A percentile compares a stretch with the other conserved stretches of the same genome.
These are phyloP conservation scores for Zoanthus sociatus DNA, from an alignment of 92 coral and sea anemone genomes.

Conservation along the genomic window DNA sequence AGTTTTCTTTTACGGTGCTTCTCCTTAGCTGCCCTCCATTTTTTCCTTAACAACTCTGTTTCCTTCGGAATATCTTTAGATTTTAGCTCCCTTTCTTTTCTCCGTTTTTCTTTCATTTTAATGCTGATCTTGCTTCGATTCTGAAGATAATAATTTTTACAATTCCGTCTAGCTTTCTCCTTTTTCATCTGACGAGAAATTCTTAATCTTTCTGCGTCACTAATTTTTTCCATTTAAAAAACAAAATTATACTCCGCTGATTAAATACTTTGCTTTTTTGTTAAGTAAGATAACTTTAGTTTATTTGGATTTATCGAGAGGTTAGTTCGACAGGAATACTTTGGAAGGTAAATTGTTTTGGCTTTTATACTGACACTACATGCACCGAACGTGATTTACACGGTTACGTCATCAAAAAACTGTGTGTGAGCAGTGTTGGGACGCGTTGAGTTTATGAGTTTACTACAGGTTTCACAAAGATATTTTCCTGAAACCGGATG, in stretches of 20 bases:
- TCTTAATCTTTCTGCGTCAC: slow-evolving; percentile 22
- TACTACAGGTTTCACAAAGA: no score
- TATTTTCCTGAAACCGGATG: no score
- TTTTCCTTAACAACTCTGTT: no score
- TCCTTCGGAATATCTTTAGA: no score
- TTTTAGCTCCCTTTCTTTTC: no score
- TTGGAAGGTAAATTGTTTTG: neutral
- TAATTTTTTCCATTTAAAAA: neutral
- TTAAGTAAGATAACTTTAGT: neutral
- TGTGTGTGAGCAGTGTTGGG: neutral
- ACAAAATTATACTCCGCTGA: neutral
- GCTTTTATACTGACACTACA: neutral
- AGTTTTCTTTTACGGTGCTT: no score
- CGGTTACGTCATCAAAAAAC: slow-evolving; percentile 5
- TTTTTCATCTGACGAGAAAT: neutral
- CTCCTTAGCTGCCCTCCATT: no score
- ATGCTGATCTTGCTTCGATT: no score
- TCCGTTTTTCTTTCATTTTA: no score
- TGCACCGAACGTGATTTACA: neutral
- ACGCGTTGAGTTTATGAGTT: no score
- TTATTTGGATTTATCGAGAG: neutral
- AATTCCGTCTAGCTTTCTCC: no score
- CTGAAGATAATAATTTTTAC: no score
- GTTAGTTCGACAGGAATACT: neutral
- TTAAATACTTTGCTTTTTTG: neutral